Percentiles rank a stretch among this genome's conserved stretches.
Conservation (phyloP, 92 coral and sea anemone species). For the Zoanthus sociatus region DNA sequence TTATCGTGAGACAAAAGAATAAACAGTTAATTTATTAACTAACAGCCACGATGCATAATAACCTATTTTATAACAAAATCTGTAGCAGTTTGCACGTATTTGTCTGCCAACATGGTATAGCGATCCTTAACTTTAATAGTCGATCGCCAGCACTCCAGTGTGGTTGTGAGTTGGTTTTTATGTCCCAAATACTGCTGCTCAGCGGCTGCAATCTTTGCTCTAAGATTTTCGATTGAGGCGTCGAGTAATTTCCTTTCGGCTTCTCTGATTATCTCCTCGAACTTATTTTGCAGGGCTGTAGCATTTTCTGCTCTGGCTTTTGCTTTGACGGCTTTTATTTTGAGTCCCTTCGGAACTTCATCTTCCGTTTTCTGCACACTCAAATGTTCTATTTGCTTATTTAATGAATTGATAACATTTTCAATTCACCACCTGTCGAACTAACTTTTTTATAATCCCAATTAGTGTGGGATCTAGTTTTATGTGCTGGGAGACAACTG, state of each 20-base stretch:
- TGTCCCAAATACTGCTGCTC: constrained; percentile 9
- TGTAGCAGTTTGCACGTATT: constrained; percentile 13
- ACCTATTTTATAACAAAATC: too few species aligned
- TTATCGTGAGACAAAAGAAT: too few species aligned
- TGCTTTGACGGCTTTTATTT: constrained; percentile 36
- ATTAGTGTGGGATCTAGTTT: neutral
- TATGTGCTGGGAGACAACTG: neutral
- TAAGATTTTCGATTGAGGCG: constrained; percentile 55
- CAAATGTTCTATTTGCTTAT: neutral
- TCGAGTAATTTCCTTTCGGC: constrained; percentile 53
- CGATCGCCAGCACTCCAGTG: constrained; percentile 50
- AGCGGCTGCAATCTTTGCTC: constrained; percentile 19
- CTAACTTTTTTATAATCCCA: neutral
- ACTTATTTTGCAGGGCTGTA: constrained; percentile 46
- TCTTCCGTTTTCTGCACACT: neutral
- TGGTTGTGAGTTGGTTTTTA: constrained; percentile 35
- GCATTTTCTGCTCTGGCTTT: constrained; percentile 52
- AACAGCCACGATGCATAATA: too few species aligned
- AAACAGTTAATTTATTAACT: too few species aligned
- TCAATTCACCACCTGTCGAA: neutral
- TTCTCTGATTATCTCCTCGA: constrained; percentile 50
- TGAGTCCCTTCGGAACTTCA: constrained; percentile 45
- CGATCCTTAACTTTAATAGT: neutral
- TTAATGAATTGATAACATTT: neutral
- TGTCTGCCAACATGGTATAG: neutral